Conservation (phyloP, 2,888 invertebrate species). For the Diplazon laetatorius region DNA sequence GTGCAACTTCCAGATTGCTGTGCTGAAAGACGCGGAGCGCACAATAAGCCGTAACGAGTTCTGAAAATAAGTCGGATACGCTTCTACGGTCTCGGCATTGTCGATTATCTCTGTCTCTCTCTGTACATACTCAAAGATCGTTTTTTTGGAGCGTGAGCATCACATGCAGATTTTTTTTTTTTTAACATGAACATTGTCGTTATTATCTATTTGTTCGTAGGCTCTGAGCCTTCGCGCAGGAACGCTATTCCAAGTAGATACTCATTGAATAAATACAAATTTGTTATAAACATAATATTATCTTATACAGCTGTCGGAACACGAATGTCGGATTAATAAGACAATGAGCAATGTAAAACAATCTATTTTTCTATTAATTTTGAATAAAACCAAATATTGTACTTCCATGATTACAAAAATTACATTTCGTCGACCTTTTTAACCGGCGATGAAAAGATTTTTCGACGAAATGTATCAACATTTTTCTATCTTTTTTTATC, state of each 20-base stretch:
- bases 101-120: neutral
- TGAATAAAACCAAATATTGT: no score
- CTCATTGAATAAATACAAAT: neutral
- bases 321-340: neutral
- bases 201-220: neutral
- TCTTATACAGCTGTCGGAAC: neutral
- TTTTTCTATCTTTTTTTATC: no score
- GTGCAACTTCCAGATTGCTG: neutral
- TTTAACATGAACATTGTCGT: neutral
- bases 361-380: no score
- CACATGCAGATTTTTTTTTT: neutral
- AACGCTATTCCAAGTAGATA: neutral
- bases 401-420: no score
- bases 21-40: constrained; percentile 3
- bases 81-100: neutral
- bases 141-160: neutral
- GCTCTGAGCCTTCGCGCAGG: neutral
- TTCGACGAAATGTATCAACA: no score
- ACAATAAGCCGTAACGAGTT: neutral
- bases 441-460: no score
- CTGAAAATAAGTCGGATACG: neutral
- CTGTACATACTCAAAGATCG: neutral
- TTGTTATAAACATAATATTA: neutral
- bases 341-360: neutral
- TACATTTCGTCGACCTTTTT: no score